phyloP scores from a whole-genome alignment of 2,797 vertebrate species.

The Adrianichthys oophorus region DNA sequence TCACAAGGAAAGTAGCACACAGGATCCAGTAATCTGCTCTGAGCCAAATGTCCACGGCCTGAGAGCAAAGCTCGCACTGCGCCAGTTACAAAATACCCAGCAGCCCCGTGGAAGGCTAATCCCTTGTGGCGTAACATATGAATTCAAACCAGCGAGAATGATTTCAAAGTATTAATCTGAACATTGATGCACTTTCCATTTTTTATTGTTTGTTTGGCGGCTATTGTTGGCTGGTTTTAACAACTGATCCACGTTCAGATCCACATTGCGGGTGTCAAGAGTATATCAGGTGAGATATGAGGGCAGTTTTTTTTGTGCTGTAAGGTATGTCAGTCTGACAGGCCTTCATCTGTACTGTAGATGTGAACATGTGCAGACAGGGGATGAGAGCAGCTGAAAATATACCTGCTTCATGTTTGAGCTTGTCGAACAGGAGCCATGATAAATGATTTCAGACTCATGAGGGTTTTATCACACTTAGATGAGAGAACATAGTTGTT shows the following conservation, averaged over 20 bases:
- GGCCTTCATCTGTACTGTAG: neutral
- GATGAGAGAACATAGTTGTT: neutral
- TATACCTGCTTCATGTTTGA: neutral
- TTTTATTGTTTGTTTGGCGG: neutral
- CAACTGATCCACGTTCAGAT: no score
- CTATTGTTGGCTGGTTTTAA: neutral
- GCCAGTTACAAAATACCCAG: conserved; percentile 26
- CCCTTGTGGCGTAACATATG: conserved; percentile 27
- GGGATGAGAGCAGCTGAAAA: neutral
- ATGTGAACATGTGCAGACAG: neutral
- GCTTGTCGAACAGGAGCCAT: neutral
- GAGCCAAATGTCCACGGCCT: conserved; percentile 50
- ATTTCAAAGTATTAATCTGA: conserved; percentile 24
- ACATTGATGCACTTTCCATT: conserved; percentile 13
- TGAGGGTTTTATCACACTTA: neutral
- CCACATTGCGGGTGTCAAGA: neutral
- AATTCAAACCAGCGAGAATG: conserved; percentile 14
- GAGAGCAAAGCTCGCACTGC: conserved; percentile 30
- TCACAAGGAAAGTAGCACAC: conserved; percentile 25
- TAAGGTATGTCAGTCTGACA: neutral
- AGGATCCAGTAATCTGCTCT: conserved; percentile 44
- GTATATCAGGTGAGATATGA: neutral
- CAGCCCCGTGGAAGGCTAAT: conserved; percentile 31
- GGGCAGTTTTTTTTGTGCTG: neutral
- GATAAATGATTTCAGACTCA: neutral